Conservation (phyloP, 2,888 invertebrate species). For the Ectropis crepuscularia region DNA sequence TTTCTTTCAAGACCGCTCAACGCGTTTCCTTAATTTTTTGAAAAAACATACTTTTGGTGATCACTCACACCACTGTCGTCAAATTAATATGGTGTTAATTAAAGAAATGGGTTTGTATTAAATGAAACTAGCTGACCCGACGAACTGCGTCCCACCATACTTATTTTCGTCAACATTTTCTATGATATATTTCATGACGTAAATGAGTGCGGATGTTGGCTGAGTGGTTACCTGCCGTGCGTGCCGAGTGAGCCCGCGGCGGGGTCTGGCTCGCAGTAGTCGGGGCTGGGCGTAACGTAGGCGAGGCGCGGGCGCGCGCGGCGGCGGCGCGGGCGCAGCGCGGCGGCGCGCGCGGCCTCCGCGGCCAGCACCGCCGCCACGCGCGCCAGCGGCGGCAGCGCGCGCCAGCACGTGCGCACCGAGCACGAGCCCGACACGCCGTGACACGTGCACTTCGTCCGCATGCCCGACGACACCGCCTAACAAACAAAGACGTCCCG, state of each 20-base stretch:
- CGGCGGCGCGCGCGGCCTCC: slow-evolving; percentile 73
- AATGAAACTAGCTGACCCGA: too few relatives aligned
- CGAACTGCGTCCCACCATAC: too few relatives aligned
- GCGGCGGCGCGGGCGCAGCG: slow-evolving; percentile 64
- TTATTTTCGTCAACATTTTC: too few relatives aligned
- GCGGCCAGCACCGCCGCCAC: slow-evolving; percentile 83
- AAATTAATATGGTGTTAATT: too few relatives aligned
- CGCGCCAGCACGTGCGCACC: slow-evolving; percentile 92
- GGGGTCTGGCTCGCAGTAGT: slow-evolving; percentile 91
- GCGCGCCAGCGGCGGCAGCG: slow-evolving; percentile 86
- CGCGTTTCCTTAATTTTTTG: too few relatives aligned
- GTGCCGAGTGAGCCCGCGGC: slow-evolving; percentile 91
- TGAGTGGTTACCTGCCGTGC: slow-evolving; percentile 86
- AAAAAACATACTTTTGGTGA: too few relatives aligned
- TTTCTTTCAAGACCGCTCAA: too few relatives aligned
- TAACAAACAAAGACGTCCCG: too few relatives aligned
- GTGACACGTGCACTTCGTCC: slow-evolving; percentile 91
- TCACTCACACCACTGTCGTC: too few relatives aligned
- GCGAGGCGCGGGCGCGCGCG: slow-evolving; percentile 85
- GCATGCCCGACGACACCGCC: slow-evolving; percentile 85
- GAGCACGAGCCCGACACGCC: slow-evolving; percentile 94
- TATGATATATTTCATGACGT: not conserved
- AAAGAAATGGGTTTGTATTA: too few relatives aligned
- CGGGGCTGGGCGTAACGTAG: slow-evolving; percentile 92
- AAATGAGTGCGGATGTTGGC: not conserved